phyloP scores from a whole-genome alignment of 2,797 vertebrate genomes.

The Pseudochirops cupreus region DNA sequence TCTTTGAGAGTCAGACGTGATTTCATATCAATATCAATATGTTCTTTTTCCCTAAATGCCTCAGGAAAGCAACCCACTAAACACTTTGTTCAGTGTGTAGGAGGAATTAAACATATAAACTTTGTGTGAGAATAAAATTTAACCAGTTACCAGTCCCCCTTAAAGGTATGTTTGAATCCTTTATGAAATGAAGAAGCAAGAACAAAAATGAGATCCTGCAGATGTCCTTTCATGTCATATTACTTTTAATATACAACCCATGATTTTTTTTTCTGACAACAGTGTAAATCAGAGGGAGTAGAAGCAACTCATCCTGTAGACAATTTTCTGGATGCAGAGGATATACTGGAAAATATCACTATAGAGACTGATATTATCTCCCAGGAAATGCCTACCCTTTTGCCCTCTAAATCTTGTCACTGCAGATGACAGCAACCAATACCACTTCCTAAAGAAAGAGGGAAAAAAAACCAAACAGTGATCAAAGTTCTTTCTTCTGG shows the following conservation, averaged over 20 bases:
- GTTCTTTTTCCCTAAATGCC: neutral
- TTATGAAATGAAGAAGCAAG: neutral
- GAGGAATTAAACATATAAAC: neutral
- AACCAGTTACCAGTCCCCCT: too few relatives aligned
- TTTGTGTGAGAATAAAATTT: neutral
- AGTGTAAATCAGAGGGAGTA: neutral
- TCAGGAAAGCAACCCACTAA: neutral
- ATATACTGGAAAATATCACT: conserved; percentile 69
- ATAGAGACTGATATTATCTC: conserved; percentile 76
- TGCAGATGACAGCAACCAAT: neutral
- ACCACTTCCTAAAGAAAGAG: neutral
- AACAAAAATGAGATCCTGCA: neutral
- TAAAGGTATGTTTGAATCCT: neutral
- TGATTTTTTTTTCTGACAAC: neutral
- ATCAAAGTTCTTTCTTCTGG: neutral
- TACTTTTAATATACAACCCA: neutral
- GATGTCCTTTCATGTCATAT: neutral
- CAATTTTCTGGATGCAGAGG: conserved; percentile 70
- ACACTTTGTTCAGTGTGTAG: neutral
- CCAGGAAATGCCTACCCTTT: conserved; percentile 75
- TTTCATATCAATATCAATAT: neutral
- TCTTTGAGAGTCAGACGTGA: neutral
- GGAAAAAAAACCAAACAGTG: neutral
- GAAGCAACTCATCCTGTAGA: neutral
- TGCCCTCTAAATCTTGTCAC: neutral